Conservation (phyloP, 2,888 invertebrate genomes). For the Orchesella flavescens region DNA sequence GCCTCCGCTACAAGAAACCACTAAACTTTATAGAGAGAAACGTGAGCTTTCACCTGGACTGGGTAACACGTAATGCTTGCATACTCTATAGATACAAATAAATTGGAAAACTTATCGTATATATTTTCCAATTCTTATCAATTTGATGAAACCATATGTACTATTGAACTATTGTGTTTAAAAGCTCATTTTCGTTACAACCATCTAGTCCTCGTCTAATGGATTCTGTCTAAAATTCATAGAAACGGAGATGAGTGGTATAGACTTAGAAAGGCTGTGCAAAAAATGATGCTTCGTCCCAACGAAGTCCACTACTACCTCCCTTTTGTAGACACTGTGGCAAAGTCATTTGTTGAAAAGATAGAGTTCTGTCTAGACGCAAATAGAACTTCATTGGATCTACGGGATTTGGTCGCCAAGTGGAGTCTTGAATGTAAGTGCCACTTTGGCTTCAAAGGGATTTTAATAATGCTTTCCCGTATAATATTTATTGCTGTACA, state of each 20-base stretch:
- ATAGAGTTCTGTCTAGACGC: constrained; percentile 73
- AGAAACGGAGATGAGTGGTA: constrained; percentile 79
- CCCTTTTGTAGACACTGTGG: constrained; percentile 74
- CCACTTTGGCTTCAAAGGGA: neutral
- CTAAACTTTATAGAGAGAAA: constrained; percentile 75
- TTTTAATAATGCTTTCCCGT: neutral
- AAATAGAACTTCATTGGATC: constrained; percentile 72
- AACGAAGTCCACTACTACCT: constrained; percentile 76
- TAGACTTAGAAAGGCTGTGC: constrained; percentile 76
- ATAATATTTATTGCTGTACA: too few species aligned
- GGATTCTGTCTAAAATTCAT: constrained; percentile 26
- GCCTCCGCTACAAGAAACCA: constrained; percentile 76
- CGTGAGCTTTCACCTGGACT: constrained; percentile 76
- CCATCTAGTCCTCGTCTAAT: too few species aligned
- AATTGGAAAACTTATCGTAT: too few species aligned
- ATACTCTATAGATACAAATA: too few species aligned
- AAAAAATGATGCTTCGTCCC: constrained; percentile 77
- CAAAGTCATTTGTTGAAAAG: constrained; percentile 74
- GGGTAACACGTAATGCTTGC: constrained; percentile 76
- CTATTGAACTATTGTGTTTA: too few species aligned
- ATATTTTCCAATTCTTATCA: too few species aligned
- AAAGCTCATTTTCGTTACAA: too few species aligned
- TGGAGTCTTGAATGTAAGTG: constrained; percentile 75
- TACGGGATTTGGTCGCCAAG: constrained; percentile 74
- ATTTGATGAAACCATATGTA: too few species aligned